phyloP scores from a whole-genome alignment of 2,113 vertebrate species.

The Percopsis transmontana region DNA sequence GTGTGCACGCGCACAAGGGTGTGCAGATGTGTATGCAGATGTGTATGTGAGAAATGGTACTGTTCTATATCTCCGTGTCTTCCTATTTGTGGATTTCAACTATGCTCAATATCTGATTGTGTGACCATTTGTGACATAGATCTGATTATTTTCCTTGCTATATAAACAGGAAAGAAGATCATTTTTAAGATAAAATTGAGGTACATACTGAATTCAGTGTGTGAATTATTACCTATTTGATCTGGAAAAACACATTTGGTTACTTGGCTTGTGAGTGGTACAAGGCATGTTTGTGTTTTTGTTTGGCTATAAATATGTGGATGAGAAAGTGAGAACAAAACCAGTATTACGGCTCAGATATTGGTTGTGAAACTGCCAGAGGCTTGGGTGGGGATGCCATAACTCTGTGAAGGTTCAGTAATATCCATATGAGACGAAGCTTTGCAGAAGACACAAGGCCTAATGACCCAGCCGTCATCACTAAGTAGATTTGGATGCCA shows the following conservation, averaged over 20 bases:
- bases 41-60: not conserved
- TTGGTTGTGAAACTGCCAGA: slow-evolving; percentile 47
- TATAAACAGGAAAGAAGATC: not conserved
- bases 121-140: not conserved
- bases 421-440: slow-evolving; percentile 48
- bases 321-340: slow-evolving; percentile 14
- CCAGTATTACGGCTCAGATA: slow-evolving; percentile 23
- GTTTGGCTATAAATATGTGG: slow-evolving; percentile 1
- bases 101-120: not conserved
- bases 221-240: too few species aligned
- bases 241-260: not conserved
- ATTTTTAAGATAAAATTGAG: too few species aligned
- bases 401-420: slow-evolving; percentile 56
- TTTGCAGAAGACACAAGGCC: slow-evolving; percentile 42
- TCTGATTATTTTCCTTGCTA: not conserved
- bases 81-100: not conserved
- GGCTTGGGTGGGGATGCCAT: slow-evolving; percentile 47
- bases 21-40: not conserved
- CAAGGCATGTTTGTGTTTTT: not conserved
- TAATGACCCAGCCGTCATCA: slow-evolving; percentile 50
- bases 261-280: not conserved
- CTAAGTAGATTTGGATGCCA: slow-evolving; percentile 50
- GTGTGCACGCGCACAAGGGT: not conserved
- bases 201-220: too few species aligned
- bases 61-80: not conserved